Base-by-base conservation (phyloP, 2,888 invertebrate genomes). In the Rotaria sp. region DNA sequence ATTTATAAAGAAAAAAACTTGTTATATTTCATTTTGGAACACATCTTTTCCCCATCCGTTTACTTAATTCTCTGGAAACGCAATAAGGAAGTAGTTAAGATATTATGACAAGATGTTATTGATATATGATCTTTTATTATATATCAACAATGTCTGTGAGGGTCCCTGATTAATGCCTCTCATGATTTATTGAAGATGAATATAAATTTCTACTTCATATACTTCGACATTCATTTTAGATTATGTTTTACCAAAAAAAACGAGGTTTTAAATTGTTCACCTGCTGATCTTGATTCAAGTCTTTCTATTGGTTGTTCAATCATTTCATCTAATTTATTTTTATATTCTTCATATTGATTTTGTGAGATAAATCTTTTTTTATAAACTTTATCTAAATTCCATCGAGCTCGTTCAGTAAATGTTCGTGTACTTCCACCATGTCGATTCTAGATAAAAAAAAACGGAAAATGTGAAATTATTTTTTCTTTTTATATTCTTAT, bases 351-450 rank as follows among this genome's bases (percentile, higher is more conserved):
- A 13, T 80, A 80, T 80, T 80, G 10, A 3, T 45, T 1, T 80
- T 41, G 26, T 26, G 45, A n/a, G 11, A 80, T 80, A 11, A 18
- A 45, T n/a, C 26, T 45, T 26, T 80, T 80, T 26, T 80, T 80
- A 41, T 26, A 80, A 8, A 41, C 3, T 15, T 45, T 45, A 45
- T 80, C 41, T 45, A 80, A 45, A 80, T 80, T 80, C 80, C 80
- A 80, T 80, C 45, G 80, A 45, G 80, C 80, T 0, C 80, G 80
- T 45, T 80, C 80, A 80, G 45, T 35, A 45, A 80, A 80, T 13
- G 80, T 45, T 45, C 45, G 26, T 45, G 10, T 45, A 80, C 80
- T 80, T 26, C 45, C 80, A 45, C 80, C 80, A 45, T 80, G n/a
- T 21, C 45, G 41, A 80, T 45, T 41, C 80, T 80, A 45, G 24